Evolutionary conservation across 2,113 vertebrate species (phyloP).

Genomic region (Seriola dumerili): DNA sequence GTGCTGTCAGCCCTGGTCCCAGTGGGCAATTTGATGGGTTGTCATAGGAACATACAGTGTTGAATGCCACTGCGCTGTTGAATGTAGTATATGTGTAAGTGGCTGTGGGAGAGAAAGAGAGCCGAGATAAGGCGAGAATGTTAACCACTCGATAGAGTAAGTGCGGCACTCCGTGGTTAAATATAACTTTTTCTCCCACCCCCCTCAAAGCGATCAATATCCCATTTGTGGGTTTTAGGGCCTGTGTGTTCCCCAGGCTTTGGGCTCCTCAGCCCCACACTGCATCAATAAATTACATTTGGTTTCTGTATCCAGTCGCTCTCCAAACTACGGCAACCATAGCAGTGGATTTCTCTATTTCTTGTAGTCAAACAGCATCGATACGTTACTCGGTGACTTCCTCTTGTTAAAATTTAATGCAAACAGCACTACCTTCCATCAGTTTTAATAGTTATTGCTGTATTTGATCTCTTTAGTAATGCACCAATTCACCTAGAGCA

Average conservation of each 20-base stretch:
- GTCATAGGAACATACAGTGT: constrained; percentile 65
- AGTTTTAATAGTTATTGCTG: background rate
- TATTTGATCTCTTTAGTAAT: background rate
- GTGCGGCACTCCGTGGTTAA: constrained; percentile 66
- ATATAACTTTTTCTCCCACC: constrained; percentile 52
- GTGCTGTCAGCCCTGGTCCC: constrained; percentile 50
- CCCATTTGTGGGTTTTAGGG: constrained; percentile 79
- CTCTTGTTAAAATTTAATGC: constrained; percentile 13
- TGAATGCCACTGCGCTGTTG: constrained; percentile 53
- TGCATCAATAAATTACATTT: constrained; percentile 71
- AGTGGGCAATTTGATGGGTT: constrained; percentile 59
- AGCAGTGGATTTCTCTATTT: constrained; percentile 52
- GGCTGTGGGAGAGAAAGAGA: constrained; percentile 10
- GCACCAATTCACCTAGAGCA: background rate
- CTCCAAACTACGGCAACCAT: constrained; percentile 42
- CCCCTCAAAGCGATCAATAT: constrained; percentile 66
- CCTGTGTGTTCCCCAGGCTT: constrained; percentile 67
- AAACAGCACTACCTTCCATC: constrained; percentile 1
- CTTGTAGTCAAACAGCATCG: background rate
- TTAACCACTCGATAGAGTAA: constrained; percentile 51
- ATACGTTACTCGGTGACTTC: constrained; percentile 7
- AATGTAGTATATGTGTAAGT: constrained; percentile 24
- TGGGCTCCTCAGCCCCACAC: constrained; percentile 33
- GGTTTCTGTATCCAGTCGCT: constrained; percentile 62
- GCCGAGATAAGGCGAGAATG: constrained; percentile 19